Base-by-base conservation (phyloP, 1,140 invertebrate species). In the Pseudoatta argentina region DNA sequence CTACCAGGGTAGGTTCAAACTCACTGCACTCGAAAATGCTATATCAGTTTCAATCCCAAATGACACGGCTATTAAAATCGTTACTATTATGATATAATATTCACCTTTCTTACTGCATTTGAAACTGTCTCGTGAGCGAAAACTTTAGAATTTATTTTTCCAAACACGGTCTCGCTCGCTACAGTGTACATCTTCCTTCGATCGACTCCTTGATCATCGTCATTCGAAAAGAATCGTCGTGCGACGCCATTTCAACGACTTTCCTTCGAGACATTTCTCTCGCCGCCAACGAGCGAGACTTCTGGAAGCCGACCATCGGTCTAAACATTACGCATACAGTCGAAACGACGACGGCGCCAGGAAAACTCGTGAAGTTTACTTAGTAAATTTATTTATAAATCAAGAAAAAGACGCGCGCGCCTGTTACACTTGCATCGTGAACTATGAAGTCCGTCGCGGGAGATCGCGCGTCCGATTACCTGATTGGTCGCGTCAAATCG, bases 341-440 rank as follows among this genome's bases (percentile, higher is more conserved):
- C 53, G 30, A 2, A 21, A 39, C 34, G 55, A 18, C 59, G 34
- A 39, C 27, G 44, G 61, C 18, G 21, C 44, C 81, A 57, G 72
- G 0, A 3, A 44, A 59, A 59, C 6, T 18, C 8, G 67, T 63
- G 77, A 87, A 77, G 67, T 66, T 57, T 51, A 66, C 24, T 24
- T 83, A 14, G 30, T 27, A n/a, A 21, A n/a, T 18, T 89, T 87
- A 89, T 79, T 89, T 85, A 83, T 89, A 82, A 89, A 87, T 72
- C 64, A 51, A 63, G 61, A 53, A 81, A 88, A 66, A 30, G 18
- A 44, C 24, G 39, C 57, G 64, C 16, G 63, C 16, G 63, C 34
- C 34, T 1, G 34, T 7, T 39, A 39, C 7, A 0, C 34, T 34
- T 34, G 34, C 34, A 34, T 59, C 59, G 63, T n/a, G 7, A 57